phyloP scores from a whole-genome alignment of 2,888 invertebrate species.

The Belgica antarctica region DNA sequence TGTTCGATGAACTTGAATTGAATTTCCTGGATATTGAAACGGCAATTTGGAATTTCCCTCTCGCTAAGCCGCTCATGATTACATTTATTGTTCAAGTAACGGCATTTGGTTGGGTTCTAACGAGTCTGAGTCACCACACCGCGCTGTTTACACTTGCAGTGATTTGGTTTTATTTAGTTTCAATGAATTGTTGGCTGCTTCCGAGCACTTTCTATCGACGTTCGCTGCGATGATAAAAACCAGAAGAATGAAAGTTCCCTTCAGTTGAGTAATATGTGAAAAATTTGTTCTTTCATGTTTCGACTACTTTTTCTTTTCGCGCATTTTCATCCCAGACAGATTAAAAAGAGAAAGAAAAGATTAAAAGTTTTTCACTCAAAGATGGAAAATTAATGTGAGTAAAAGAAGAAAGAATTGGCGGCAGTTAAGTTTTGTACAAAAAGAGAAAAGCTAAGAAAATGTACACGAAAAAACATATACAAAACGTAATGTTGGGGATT shows the following conservation, averaged over 20 bases:
- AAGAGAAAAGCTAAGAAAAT: background rate
- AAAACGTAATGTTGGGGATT: background rate
- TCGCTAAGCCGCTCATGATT: background rate
- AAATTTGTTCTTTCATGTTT: background rate
- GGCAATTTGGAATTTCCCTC: background rate
- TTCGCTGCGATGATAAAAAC: background rate
- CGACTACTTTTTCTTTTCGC: background rate
- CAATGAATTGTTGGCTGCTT: too few relatives aligned
- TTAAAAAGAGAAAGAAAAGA: background rate
- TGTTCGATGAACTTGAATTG: background rate
- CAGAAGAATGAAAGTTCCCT: conserved; percentile 4
- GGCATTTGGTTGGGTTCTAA: too few relatives aligned
- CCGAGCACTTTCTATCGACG: too few relatives aligned
- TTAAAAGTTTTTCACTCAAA: conserved; percentile 1
- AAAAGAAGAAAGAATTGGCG: background rate
- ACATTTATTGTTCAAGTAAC: too few relatives aligned
- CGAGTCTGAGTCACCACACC: too few relatives aligned
- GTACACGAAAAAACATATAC: background rate
- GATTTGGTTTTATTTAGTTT: too few relatives aligned
- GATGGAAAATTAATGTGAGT: background rate
- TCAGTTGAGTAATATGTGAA: background rate
- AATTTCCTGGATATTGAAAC: background rate
- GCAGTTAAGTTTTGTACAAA: background rate
- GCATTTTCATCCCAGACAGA: background rate
- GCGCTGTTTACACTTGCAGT: too few relatives aligned